These are phyloP conservation scores for Heterohyrax brucei DNA, from an alignment of 2,797 vertebrate species.

Conservation along the genomic window DNA sequence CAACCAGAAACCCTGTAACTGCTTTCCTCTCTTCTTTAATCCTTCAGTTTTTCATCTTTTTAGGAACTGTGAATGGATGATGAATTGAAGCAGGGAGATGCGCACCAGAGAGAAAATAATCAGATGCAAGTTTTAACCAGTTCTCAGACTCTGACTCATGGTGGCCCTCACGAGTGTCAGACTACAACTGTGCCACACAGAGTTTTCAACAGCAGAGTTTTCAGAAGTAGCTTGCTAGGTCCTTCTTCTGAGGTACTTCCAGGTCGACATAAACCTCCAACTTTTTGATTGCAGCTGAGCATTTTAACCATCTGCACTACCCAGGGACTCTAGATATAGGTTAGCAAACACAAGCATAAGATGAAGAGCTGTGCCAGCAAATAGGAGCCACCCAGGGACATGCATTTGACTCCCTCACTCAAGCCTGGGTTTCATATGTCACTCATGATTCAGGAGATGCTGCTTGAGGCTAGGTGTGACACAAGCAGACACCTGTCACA, in stretches of 20 bases:
- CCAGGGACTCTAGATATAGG: neutral
- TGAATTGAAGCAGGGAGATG: neutral
- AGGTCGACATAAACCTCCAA: neutral
- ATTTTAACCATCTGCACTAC: neutral
- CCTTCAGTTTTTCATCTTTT: neutral
- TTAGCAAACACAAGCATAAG: neutral
- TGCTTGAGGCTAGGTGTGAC: neutral
- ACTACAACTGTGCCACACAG: no score
- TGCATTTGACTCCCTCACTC: neutral
- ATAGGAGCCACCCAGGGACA: neutral
- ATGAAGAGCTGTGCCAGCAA: neutral
- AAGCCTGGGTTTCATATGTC: neutral
- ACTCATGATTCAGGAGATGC: neutral
- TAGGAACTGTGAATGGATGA: neutral
- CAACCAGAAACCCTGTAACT: neutral
- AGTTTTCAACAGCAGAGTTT: neutral
- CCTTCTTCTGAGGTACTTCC: neutral
- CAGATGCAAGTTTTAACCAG: no score
- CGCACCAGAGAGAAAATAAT: neutral
- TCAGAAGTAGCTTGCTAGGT: neutral
- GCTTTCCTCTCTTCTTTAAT: neutral
- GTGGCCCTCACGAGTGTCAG: no score
- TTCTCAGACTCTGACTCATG: no score
- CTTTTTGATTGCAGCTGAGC: neutral
- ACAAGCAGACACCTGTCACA: neutral